Conservation (phyloP, 2,888 invertebrate species). For the Cryptops parisi region DNA sequence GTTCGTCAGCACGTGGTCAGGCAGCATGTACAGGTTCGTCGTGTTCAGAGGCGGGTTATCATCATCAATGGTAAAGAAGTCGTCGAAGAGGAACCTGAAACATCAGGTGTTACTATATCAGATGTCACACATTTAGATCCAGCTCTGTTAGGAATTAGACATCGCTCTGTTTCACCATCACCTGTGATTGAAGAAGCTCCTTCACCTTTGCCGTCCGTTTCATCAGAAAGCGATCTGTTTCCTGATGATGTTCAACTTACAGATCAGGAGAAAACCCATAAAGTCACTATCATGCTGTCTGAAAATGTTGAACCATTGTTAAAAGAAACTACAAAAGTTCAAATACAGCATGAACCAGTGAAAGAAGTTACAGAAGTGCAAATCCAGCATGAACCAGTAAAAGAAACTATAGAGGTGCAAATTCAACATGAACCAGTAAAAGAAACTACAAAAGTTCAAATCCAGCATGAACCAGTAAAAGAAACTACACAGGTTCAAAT, state of each 20-base stretch:
- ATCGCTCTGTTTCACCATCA: not conserved
- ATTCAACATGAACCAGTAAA: not conserved
- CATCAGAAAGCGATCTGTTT: too few relatives aligned
- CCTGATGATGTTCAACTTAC: too few relatives aligned
- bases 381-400: not conserved
- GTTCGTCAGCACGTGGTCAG: slow-evolving; percentile 10
- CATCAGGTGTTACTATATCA: not conserved
- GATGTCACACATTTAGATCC: too few relatives aligned
- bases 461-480: not conserved
- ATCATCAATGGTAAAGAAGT: slow-evolving; percentile 72
- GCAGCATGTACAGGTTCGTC: slow-evolving; percentile 7
- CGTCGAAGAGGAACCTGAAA: slow-evolving; percentile 23
- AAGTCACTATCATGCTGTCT: too few relatives aligned
- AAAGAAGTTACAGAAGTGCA: not conserved
- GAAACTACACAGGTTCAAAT: not conserved
- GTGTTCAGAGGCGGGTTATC: slow-evolving; percentile 58
- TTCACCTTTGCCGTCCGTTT: too few relatives aligned
- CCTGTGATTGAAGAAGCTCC: not conserved
- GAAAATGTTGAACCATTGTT: too few relatives aligned
- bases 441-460: not conserved
- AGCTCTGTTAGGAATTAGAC: too few relatives aligned
- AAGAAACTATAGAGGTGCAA: not conserved
- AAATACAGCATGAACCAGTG: too few relatives aligned
- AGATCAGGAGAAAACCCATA: too few relatives aligned
- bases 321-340: too few relatives aligned